Evolutionary conservation across 1,140 invertebrate species (phyloP).

Genomic region (Hyles vespertilio): DNA sequence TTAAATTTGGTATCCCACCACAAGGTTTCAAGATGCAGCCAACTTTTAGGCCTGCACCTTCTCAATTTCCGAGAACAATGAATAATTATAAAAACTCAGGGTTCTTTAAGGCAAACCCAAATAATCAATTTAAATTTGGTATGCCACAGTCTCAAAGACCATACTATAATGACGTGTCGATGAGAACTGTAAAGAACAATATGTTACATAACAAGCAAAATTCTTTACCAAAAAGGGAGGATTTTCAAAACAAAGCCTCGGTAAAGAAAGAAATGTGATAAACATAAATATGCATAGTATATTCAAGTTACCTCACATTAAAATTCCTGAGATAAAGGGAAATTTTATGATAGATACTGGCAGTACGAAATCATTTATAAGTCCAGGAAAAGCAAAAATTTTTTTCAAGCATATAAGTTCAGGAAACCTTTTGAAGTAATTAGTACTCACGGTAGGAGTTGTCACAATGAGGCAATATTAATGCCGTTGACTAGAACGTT

Average conservation of each 20-base stretch:
- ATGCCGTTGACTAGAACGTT: neutral
- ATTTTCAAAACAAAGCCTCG: neutral
- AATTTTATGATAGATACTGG: constrained; percentile 35
- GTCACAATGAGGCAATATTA: constrained; percentile 19
- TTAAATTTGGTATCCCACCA: constrained; percentile 1
- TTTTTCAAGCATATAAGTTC: constrained; percentile 16
- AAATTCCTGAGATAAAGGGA: no score
- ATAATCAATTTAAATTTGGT: constrained; percentile 6
- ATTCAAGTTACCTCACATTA: no score
- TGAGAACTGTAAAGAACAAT: neutral
- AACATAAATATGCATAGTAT: neutral
- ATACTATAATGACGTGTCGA: neutral
- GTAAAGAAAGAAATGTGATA: constrained; percentile 7
- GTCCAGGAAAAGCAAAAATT: constrained; percentile 22
- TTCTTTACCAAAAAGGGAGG: neutral
- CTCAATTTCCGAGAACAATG: neutral
- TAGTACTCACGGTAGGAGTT: constrained; percentile 24
- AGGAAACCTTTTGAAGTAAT: constrained; percentile 28
- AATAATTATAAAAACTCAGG: neutral
- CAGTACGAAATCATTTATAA: constrained; percentile 30
- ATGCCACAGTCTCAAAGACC: neutral
- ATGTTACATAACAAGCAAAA: neutral
- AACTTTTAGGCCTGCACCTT: neutral
- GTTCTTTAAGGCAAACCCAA: neutral
- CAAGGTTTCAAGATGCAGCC: neutral